Evolutionary conservation across 2,888 invertebrate genomes (phyloP).

Genomic region (Scaptomyza tumidula): DNA sequence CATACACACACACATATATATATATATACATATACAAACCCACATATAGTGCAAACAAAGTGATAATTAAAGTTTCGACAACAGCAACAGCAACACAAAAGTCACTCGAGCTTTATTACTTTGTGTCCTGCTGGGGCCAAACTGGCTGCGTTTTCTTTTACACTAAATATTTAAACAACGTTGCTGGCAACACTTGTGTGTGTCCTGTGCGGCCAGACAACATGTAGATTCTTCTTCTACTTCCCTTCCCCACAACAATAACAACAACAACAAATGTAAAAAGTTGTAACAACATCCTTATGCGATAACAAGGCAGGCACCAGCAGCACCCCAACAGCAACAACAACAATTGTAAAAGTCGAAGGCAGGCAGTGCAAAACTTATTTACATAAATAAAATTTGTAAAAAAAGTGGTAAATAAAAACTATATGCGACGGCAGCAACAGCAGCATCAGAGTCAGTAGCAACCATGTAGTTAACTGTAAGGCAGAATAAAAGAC

Average conservation of each 20-base stretch:
- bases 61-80: slow-evolving; percentile 80
- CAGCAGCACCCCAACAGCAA: slow-evolving; percentile 19
- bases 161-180: slow-evolving; percentile 39
- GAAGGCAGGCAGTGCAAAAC: slow-evolving; percentile 59
- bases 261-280: slow-evolving; percentile 47
- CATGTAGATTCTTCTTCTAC: slow-evolving; percentile 62
- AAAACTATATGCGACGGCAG: slow-evolving; percentile 40
- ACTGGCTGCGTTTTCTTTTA: slow-evolving; percentile 42
- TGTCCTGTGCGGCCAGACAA: slow-evolving; percentile 68
- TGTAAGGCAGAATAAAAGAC: slow-evolving; percentile 71
- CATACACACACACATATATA: slow-evolving; percentile 1
- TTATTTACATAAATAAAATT: slow-evolving; percentile 80
- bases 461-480: slow-evolving; percentile 36
- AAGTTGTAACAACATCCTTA: slow-evolving; percentile 80
- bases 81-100: slow-evolving; percentile 49
- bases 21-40: slow-evolving; percentile 7
- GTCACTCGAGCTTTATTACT: slow-evolving; percentile 72
- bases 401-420: slow-evolving; percentile 65
- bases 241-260: slow-evolving; percentile 31
- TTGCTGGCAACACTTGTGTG: slow-evolving; percentile 61
- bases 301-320: slow-evolving; percentile 74
- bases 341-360: slow-evolving; percentile 27
- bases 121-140: slow-evolving; percentile 54
- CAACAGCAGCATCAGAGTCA: slow-evolving; percentile 27
- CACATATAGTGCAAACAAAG: slow-evolving; percentile 60